These are phyloP conservation scores for Salvelinus alpinus DNA, from an alignment of 2,113 vertebrate genomes.

Conservation along the genomic window DNA sequence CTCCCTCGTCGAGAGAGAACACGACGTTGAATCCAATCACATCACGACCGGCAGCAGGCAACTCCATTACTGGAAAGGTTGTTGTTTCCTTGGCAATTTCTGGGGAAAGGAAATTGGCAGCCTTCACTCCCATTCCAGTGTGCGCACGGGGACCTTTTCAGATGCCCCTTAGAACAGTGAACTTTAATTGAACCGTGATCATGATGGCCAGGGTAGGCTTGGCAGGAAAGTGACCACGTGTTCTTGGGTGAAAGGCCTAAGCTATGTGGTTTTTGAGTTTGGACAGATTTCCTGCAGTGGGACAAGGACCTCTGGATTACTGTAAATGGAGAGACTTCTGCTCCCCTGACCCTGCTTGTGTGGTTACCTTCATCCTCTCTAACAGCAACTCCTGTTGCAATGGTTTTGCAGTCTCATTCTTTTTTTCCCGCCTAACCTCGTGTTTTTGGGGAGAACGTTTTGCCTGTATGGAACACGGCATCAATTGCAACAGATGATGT, in stretches of 20 bases:
- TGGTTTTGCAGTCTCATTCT: neutral
- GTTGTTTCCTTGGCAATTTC: conserved; percentile 1
- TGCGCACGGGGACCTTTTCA: conserved; percentile 14
- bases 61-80: conserved; percentile 31
- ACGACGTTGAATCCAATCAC: too few species aligned
- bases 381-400: neutral
- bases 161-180: neutral
- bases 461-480: too few species aligned
- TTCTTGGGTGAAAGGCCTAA: neutral
- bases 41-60: neutral
- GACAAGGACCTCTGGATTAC: too few species aligned
- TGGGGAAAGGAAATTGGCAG: conserved; percentile 14
- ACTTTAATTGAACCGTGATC: conserved; percentile 33
- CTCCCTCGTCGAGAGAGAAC: too few species aligned
- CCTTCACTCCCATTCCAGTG: conserved; percentile 16
- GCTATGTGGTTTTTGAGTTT: neutral
- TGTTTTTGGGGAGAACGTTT: too few species aligned
- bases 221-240: neutral
- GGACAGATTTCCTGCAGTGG: neutral
- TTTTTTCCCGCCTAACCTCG: too few species aligned
- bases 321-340: neutral
- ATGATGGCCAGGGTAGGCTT: neutral
- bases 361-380: neutral
- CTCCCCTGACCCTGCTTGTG: neutral
- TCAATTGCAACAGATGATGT: too few species aligned